Evolutionary conservation across 2,888 invertebrate species (phyloP).

Genomic region (Melanostoma mellinum): DNA sequence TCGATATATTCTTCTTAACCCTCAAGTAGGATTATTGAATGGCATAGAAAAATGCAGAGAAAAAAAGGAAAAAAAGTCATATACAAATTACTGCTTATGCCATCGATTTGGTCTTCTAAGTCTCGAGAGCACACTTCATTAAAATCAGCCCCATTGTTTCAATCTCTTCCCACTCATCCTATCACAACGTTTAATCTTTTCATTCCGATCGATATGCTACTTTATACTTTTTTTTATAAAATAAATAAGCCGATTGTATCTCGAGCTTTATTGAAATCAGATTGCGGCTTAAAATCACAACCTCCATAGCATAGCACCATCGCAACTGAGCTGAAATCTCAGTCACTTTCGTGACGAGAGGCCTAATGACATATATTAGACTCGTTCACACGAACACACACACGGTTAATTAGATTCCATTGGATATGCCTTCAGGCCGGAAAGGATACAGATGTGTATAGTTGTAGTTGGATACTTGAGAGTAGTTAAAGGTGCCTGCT

Average conservation of each 20-base stretch:
- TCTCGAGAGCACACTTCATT: constrained; percentile 25
- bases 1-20: constrained; percentile 11
- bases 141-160: constrained; percentile 19
- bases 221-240: background rate
- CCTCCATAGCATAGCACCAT: background rate
- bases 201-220: background rate
- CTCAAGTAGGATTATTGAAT: constrained; percentile 4
- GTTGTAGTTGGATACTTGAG: constrained; percentile 1
- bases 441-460: constrained; percentile 1
- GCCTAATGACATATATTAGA: constrained; percentile 41
- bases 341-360: constrained; percentile 33
- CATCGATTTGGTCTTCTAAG: constrained; percentile 10
- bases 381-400: constrained; percentile 11
- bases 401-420: constrained; percentile 45
- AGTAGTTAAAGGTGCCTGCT: constrained; percentile 1
- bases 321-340: constrained; percentile 35
- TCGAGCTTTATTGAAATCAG: constrained; percentile 22
- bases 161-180: constrained; percentile 1
- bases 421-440: background rate
- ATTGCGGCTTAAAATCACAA: background rate
- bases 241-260: constrained; percentile 26
- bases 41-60: background rate
- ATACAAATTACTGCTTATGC: constrained; percentile 24
- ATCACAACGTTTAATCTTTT: constrained; percentile 17
- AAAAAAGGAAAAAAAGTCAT: background rate